phyloP scores from a whole-genome alignment of 2,888 invertebrate species.

The Thera obeliscata region DNA sequence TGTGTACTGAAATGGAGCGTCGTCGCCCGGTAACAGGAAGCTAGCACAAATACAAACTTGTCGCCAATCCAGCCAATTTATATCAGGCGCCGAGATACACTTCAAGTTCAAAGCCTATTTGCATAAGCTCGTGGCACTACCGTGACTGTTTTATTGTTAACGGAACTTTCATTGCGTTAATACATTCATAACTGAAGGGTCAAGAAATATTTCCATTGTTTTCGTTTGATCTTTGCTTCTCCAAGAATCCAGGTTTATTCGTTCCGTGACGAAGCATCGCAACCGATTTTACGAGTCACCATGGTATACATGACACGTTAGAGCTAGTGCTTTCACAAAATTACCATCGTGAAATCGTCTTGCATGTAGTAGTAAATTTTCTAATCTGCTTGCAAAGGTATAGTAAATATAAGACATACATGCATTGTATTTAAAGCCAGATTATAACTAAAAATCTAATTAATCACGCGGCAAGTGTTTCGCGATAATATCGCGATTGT shows the following conservation, averaged over 20 bases:
- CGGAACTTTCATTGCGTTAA: conserved; percentile 57
- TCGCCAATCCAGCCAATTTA: conserved; percentile 64
- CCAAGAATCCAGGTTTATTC: conserved; percentile 48
- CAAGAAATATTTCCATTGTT: conserved; percentile 50
- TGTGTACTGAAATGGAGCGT: conserved; percentile 52
- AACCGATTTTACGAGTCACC: conserved; percentile 2
- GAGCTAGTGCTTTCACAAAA: conserved; percentile 15
- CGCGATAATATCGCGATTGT: conserved; percentile 48
- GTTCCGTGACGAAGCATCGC: conserved; percentile 55
- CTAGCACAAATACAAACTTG: conserved; percentile 57
- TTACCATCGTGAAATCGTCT: conserved; percentile 24
- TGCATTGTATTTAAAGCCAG: conserved; percentile 35
- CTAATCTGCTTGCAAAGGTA: conserved; percentile 18
- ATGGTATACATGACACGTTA: conserved; percentile 36
- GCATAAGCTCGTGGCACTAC: conserved; percentile 11
- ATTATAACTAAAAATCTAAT: conserved; percentile 43
- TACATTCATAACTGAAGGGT: conserved; percentile 50
- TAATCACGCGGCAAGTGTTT: conserved; percentile 37
- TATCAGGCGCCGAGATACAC: conserved; percentile 50
- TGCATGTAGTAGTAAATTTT: conserved; percentile 38
- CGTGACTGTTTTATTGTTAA: conserved; percentile 54
- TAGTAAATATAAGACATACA: too few species aligned
- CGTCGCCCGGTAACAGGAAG: conserved; percentile 47
- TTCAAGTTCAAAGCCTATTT: conserved; percentile 22
- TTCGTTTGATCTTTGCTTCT: conserved; percentile 40